Percentiles rank a stretch among this genome's conserved stretches.
Conservation (phyloP, 2,888 invertebrate genomes). For the Plutella xylostella region DNA sequence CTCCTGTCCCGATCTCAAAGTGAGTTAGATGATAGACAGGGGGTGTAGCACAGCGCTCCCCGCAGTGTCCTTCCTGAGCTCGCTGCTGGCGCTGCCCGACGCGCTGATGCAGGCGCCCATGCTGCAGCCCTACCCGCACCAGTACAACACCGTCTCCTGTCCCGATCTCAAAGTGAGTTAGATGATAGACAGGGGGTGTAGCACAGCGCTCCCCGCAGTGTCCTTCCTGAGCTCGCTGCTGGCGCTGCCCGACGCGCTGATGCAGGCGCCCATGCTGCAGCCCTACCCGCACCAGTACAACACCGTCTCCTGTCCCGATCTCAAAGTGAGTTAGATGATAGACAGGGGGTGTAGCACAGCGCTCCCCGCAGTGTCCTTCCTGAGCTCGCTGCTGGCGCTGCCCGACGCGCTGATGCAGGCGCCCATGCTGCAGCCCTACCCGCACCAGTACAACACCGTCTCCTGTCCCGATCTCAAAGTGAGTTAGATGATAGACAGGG, state of each 20-base stretch:
- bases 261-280: slow-evolving; percentile 76
- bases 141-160: slow-evolving; percentile 71
- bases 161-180: slow-evolving; percentile 82
- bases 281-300: slow-evolving; percentile 73
- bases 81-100: slow-evolving; percentile 85
- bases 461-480: slow-evolving; percentile 84
- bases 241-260: slow-evolving; percentile 80
- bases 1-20: slow-evolving; percentile 83
- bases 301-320: slow-evolving; percentile 76
- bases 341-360: too few species aligned
- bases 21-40: too few species aligned
- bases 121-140: slow-evolving; percentile 75
- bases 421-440: slow-evolving; percentile 76
- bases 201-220: too few species aligned
- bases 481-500: too few species aligned
- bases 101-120: slow-evolving; percentile 75
- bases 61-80: slow-evolving; percentile 90
- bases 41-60: too few species aligned
- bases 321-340: slow-evolving; percentile 81
- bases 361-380: slow-evolving; percentile 90
- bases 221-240: slow-evolving; percentile 89
- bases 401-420: slow-evolving; percentile 77
- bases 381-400: slow-evolving; percentile 87
- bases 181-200: too few species aligned
- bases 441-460: slow-evolving; percentile 69